Evolutionary conservation across 2,113 vertebrate genomes (phyloP).

Genomic region (Datnioides undecimradiatus): DNA sequence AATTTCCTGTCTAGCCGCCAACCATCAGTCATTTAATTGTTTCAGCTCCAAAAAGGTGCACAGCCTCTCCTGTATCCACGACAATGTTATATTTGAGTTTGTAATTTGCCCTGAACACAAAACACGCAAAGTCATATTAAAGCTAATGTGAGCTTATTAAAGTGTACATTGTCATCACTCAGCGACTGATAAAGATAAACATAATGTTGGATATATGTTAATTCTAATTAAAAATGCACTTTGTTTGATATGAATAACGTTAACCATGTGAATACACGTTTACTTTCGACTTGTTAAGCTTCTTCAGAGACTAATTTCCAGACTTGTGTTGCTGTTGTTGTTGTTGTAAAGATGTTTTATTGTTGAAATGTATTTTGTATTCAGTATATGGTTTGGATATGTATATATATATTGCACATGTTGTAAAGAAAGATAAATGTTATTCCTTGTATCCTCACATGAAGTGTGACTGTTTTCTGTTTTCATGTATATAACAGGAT

Average conservation of each 20-base stretch:
- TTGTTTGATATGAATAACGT: slow-evolving; percentile 3
- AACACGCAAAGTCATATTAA: not conserved
- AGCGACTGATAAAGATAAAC: not conserved
- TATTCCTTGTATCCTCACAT: not conserved
- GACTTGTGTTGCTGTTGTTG: not conserved
- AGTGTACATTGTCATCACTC: not conserved
- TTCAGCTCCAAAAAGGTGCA: not conserved
- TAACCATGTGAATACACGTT: not conserved
- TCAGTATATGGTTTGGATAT: not conserved
- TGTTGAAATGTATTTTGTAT: not conserved
- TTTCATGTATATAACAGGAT: not conserved
- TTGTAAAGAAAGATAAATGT: slow-evolving; percentile 44
- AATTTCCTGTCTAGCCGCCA: not conserved
- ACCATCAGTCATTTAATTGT: not conserved
- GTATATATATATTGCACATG: slow-evolving; percentile 37
- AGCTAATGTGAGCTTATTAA: not conserved
- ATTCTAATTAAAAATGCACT: slow-evolving; percentile 12
- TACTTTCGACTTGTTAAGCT: not conserved
- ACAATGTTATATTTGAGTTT: no score
- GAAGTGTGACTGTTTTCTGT: slow-evolving; percentile 10
- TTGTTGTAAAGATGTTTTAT: slow-evolving; percentile 18
- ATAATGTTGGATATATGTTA: not conserved
- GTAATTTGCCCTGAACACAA: no score
- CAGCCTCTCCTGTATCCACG: no score
- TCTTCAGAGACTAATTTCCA: not conserved